Evolutionary conservation across 2,888 invertebrate genomes (phyloP).

Genomic region (Arenicola marina): DNA sequence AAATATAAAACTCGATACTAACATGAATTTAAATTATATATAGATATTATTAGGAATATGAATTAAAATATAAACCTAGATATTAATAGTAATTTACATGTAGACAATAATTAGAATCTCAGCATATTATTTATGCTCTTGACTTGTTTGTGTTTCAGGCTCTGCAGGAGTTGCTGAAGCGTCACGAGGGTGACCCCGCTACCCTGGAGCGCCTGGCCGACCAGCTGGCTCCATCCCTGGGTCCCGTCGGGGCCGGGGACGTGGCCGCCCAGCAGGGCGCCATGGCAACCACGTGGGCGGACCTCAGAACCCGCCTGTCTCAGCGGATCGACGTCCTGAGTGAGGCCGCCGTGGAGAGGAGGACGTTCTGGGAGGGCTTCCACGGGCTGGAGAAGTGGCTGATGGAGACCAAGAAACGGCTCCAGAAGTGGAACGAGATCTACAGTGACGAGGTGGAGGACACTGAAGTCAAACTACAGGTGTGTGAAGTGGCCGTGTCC

Average conservation of each 20-base stretch:
- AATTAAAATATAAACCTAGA: too few species aligned
- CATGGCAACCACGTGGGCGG: constrained; percentile 80
- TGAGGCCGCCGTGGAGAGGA: constrained; percentile 42
- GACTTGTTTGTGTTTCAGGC: constrained; percentile 14
- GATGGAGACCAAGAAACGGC: constrained; percentile 62
- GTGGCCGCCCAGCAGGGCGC: constrained; percentile 76
- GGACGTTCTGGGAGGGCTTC: constrained; percentile 75
- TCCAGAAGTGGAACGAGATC: constrained; percentile 78
- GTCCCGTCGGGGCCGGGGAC: constrained; percentile 42
- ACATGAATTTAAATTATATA: too few species aligned
- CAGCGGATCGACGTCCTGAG: constrained; percentile 69
- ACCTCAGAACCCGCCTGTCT: constrained; percentile 69
- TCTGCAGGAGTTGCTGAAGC: constrained; percentile 15
- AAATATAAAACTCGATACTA: too few species aligned
- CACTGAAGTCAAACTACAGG: constrained; percentile 68
- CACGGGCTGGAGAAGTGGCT: constrained; percentile 78
- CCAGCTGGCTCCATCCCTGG: constrained; percentile 46
- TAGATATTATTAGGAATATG: too few species aligned
- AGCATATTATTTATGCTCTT: too few species aligned
- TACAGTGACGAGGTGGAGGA: constrained; percentile 78
- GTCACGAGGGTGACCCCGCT: constrained; percentile 40
- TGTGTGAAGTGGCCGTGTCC: too few species aligned
- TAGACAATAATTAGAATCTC: too few species aligned
- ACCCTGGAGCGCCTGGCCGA: constrained; percentile 45
- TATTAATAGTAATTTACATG: too few species aligned